Conservation (phyloP, 2,113 vertebrate species). For the Cacatua alba region DNA sequence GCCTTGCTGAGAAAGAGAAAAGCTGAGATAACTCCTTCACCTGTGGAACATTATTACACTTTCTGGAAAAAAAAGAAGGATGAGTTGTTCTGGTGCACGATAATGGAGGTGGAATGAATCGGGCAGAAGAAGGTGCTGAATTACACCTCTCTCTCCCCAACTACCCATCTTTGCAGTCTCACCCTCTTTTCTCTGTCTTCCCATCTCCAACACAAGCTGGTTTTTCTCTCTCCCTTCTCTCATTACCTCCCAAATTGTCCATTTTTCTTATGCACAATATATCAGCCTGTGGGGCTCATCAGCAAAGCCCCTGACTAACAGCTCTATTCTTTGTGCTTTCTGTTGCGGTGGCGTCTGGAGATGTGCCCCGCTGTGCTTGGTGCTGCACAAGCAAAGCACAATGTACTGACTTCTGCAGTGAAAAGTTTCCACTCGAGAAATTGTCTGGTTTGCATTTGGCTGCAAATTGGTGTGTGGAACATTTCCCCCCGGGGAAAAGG, state of each 20-base stretch:
- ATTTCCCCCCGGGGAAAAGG: not conserved
- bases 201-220: not conserved
- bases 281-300: not conserved
- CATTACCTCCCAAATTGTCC: not conserved
- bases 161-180: conserved; percentile 30
- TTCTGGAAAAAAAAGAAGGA: conserved; percentile 27
- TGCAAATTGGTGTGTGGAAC: conserved; percentile 24
- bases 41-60: conserved; percentile 57
- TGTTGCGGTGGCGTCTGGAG: not conserved
- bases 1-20: conserved; percentile 53
- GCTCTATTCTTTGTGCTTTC: not conserved
- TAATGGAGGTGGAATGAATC: conserved; percentile 35
- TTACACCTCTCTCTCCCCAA: not conserved
- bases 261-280: conserved; percentile 16
- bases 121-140: not conserved
- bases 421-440: not conserved
- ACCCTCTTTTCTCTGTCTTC: conserved; percentile 3
- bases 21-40: conserved; percentile 54
- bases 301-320: not conserved
- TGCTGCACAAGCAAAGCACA: not conserved
- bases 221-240: not conserved
- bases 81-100: conserved; percentile 19
- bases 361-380: not conserved
- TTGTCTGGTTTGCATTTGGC: not conserved
- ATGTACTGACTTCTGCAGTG: not conserved